Evolutionary conservation across 2,113 vertebrate species (phyloP), one percentile per base, ranked within the genome.

Genomic region (Pomatostomus ruficeps): DNA sequence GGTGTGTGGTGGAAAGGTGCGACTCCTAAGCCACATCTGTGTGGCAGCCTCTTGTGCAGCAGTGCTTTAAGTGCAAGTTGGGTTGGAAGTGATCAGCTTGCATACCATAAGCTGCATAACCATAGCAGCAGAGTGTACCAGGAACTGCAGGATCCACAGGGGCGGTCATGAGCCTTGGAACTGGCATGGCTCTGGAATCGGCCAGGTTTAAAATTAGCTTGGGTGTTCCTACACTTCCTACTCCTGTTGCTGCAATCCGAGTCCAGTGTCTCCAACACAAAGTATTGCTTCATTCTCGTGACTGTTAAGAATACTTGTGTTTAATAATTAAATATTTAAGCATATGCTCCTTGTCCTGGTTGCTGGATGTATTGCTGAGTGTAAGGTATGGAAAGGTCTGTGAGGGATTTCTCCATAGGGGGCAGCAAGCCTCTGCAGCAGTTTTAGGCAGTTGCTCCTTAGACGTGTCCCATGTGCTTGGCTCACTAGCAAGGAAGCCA

Each of bases 401-500:
- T 59, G 76, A 75, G 49, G 49, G 24, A 2, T 70, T 89, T 94
- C 70, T 95, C 95, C 65, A 35, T 89, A 94, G 96, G 91, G 95
- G 94, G 94, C 96, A 96, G 95, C 92, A 95, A 67, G 80, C 46
- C 36, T 73, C 92, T 91, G 92, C 54, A 25, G 43, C 66, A 66
- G 23, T 81, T 46, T 35, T 23, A 36, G 57, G 8, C 54, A 14
- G 40, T 75, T 46, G 36, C 33, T 95, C 33, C 17, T 75, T n/a
- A 23, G 43, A 26, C 24, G 65, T 5, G 31, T 71, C 23, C 45
- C 33, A 10, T 79, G 22, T 83, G 38, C 51, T 85, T 66, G 46
- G 29, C 74, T 76, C 23, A 70, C 15, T 15, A 55, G 13, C 29
- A 75, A 49, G 66, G 45, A 87, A 68, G 42, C 62, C 45, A 65